Conservation (phyloP, 2,888 invertebrate species). For the Sesamia inferens region DNA sequence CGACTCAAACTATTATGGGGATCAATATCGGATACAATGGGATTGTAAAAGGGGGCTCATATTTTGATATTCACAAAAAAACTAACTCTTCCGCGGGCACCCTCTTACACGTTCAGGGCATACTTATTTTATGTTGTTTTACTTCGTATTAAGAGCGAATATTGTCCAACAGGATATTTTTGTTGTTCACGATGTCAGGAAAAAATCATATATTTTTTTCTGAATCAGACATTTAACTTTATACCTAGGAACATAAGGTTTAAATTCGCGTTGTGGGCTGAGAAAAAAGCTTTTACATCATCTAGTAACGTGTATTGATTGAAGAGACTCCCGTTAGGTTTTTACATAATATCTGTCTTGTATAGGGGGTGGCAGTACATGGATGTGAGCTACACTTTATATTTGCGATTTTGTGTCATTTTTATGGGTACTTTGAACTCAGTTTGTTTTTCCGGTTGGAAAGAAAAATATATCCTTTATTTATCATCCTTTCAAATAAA, state of each 20-base stretch:
- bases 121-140: constrained; percentile 70
- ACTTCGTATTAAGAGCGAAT: constrained; percentile 77
- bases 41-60: constrained; percentile 89
- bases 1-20: constrained; percentile 87
- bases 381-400: constrained; percentile 73
- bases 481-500: constrained; percentile 25
- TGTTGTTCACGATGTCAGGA: constrained; percentile 82
- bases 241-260: constrained; percentile 66
- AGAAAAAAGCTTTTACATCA: constrained; percentile 87
- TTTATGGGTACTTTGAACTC: constrained; percentile 68
- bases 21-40: constrained; percentile 89
- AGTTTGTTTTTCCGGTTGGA: constrained; percentile 58
- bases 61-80: constrained; percentile 90
- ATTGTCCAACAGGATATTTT: constrained; percentile 77
- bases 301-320: constrained; percentile 89
- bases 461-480: constrained; percentile 39
- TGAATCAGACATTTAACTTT: constrained; percentile 68
- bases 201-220: constrained; percentile 72
- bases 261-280: constrained; percentile 63
- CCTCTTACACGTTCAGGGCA: constrained; percentile 66
- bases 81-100: constrained; percentile 85
- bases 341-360: constrained; percentile 89
- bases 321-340: constrained; percentile 89
- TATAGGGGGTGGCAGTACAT: constrained; percentile 81
- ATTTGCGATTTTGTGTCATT: constrained; percentile 69